A percentile compares a stretch with the other conserved stretches of the same genome.
These are phyloP conservation scores for Hypena proboscidalis DNA, from an alignment of 2,888 invertebrate species.

Conservation along the genomic window DNA sequence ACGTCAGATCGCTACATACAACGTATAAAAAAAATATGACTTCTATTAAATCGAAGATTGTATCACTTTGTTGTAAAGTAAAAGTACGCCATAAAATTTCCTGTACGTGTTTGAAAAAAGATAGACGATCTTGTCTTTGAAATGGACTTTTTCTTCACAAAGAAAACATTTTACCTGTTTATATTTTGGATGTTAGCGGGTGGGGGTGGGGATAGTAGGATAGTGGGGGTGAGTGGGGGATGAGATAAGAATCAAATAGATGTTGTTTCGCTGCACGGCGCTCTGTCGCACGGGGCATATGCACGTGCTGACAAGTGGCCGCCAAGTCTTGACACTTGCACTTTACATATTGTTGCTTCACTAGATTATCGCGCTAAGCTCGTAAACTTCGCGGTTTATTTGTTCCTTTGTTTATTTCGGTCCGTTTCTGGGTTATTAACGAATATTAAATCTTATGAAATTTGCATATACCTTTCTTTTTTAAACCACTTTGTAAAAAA, in stretches of 20 bases:
- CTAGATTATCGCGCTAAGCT: slow-evolving; percentile 3
- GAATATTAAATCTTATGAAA: too few species aligned
- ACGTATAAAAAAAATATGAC: too few species aligned
- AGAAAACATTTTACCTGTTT: slow-evolving; percentile 78
- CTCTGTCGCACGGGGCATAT: slow-evolving; percentile 70
- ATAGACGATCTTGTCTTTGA: slow-evolving; percentile 66
- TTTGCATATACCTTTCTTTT: too few species aligned
- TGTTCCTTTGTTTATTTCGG: neutral
- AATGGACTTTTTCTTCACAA: slow-evolving; percentile 72
- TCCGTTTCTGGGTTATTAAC: too few species aligned
- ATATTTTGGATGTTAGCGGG: slow-evolving; percentile 70
- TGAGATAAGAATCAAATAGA: slow-evolving; percentile 84
- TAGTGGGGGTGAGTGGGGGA: slow-evolving; percentile 50
- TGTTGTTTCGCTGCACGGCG: slow-evolving; percentile 82
- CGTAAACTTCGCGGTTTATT: neutral
- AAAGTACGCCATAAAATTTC: slow-evolving; percentile 46
- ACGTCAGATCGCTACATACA: too few species aligned
- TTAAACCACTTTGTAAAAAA: too few species aligned
- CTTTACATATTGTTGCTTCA: slow-evolving; percentile 46
- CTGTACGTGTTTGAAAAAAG: slow-evolving; percentile 58
- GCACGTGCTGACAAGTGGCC: slow-evolving; percentile 73
- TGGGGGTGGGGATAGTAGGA: slow-evolving; percentile 38
- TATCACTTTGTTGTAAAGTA: slow-evolving; percentile 34
- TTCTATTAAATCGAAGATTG: slow-evolving; percentile 22
- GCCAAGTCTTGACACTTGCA: slow-evolving; percentile 75